These are phyloP conservation scores for Colossoma macropomum DNA, from an alignment of 2,113 vertebrate genomes.

Conservation along the genomic window DNA sequence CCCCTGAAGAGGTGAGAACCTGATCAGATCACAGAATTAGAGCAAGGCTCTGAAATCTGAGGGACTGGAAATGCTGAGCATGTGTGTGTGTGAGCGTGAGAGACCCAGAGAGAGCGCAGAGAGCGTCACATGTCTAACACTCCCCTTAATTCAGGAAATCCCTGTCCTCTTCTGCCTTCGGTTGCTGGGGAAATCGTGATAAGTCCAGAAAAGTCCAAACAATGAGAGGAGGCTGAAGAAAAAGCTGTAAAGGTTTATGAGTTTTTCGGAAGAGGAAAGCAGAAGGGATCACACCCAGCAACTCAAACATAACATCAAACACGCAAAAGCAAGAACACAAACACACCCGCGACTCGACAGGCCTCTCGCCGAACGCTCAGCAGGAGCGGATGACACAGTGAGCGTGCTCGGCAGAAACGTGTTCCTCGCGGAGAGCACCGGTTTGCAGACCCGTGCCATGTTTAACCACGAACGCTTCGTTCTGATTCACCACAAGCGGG, in stretches of 20 bases:
- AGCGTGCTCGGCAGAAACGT: background rate
- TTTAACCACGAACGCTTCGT: background rate
- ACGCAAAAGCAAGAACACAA: slow-evolving; percentile 19
- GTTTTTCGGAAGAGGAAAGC: slow-evolving; percentile 51
- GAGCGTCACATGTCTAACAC: slow-evolving; percentile 62
- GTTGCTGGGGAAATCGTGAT: slow-evolving; percentile 73
- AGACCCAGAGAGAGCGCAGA: background rate
- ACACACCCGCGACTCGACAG: background rate
- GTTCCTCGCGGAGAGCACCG: background rate
- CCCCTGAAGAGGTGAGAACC: background rate
- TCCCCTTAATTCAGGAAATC: slow-evolving; percentile 68
- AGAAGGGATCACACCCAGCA: slow-evolving; percentile 46
- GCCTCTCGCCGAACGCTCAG: background rate
- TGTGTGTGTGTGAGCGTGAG: background rate
- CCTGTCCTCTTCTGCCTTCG: slow-evolving; percentile 75
- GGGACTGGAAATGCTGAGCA: background rate
- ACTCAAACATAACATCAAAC: slow-evolving; percentile 25
- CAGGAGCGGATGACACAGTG: background rate
- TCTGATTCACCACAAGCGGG: background rate
- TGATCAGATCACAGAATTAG: slow-evolving; percentile 38
- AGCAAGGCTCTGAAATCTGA: background rate
- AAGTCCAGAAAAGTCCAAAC: slow-evolving; percentile 63
- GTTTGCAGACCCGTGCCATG: background rate
- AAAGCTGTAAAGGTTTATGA: slow-evolving; percentile 34
- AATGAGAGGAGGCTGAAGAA: slow-evolving; percentile 53